Percentiles rank a stretch among this genome's conserved stretches.
These are phyloP conservation scores for Tenthredo scrophulariae DNA, from an alignment of 2,888 invertebrate genomes.

Conservation along the genomic window DNA sequence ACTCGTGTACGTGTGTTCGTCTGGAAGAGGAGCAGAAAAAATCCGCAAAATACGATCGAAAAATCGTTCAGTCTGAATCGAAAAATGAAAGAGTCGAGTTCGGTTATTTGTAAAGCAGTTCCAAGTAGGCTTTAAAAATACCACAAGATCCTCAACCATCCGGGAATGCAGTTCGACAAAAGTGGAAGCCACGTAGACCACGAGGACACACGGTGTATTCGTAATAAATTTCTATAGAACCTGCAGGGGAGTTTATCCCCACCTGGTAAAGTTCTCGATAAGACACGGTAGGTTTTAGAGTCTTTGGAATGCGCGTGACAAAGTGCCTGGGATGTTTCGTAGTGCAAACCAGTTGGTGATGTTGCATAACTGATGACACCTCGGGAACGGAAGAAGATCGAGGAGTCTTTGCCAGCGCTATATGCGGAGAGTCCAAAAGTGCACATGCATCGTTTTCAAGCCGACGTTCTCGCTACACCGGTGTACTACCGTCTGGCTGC, in stretches of 20 bases:
- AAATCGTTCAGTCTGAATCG: slow-evolving; percentile 8
- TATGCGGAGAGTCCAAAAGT: slow-evolving; percentile 67
- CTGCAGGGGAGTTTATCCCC: not conserved
- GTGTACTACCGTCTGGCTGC: slow-evolving; percentile 30
- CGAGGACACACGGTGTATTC: not conserved
- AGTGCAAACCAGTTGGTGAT: slow-evolving; percentile 73
- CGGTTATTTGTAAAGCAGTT: slow-evolving; percentile 18
- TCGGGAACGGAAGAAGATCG: slow-evolving; percentile 44
- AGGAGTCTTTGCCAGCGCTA: slow-evolving; percentile 70
- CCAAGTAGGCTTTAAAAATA: slow-evolving; percentile 11
- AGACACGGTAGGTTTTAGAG: slow-evolving; percentile 40
- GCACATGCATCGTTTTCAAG: slow-evolving; percentile 50
- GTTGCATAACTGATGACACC: slow-evolving; percentile 70
- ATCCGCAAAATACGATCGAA: not conserved
- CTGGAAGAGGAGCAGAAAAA: not conserved
- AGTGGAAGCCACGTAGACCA: not conserved
- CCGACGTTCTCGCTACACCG: slow-evolving; percentile 34
- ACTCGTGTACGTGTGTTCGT: not conserved
- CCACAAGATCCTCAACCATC: slow-evolving; percentile 26
- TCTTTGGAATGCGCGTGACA: slow-evolving; percentile 56
- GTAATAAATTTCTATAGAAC: slow-evolving; percentile 14
- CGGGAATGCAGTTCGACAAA: slow-evolving; percentile 26
- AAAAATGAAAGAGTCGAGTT: slow-evolving; percentile 28
- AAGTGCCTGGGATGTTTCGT: slow-evolving; percentile 74
- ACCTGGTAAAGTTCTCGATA: slow-evolving; percentile 45